Evolutionary conservation across 2,888 invertebrate genomes (phyloP).

Genomic region (Euspilapteryx auroguttella): DNA sequence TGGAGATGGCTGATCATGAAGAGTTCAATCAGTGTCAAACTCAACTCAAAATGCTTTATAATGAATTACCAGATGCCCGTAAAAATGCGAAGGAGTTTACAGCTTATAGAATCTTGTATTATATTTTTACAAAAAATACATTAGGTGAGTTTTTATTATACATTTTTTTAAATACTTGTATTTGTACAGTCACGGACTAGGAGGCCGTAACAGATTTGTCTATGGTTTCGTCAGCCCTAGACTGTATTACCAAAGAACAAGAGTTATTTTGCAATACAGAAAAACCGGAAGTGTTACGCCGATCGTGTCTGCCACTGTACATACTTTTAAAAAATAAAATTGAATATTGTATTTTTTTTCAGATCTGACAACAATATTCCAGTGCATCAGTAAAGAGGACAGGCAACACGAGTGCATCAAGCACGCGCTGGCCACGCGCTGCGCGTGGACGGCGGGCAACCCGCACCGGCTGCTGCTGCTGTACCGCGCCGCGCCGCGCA

Average conservation of each 20-base stretch:
- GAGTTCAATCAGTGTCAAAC: constrained; percentile 99
- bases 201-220: too few relatives aligned
- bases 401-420: constrained; percentile 79
- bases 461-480: constrained; percentile 91
- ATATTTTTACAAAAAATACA: constrained; percentile 96
- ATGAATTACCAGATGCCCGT: constrained; percentile 69
- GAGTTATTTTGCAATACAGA: too few relatives aligned
- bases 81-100: constrained; percentile 89
- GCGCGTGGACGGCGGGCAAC: constrained; percentile 93
- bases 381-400: constrained; percentile 75
- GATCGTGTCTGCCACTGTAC: too few relatives aligned
- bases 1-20: constrained; percentile 97
- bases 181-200: too few relatives aligned
- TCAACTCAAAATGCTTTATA: constrained; percentile 93
- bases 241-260: too few relatives aligned
- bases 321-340: too few relatives aligned
- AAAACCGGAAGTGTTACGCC: too few relatives aligned
- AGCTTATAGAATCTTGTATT: constrained; percentile 95
- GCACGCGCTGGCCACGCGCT: constrained; percentile 85
- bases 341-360: constrained; percentile 25
- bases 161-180: too few relatives aligned
- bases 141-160: constrained; percentile 68
- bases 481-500: constrained; percentile 86
- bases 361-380: constrained; percentile 93
- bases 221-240: too few relatives aligned